Evolutionary conservation across 2,113 vertebrate species (phyloP), one percentile per base, ranked within the genome.

Genomic region (Struthidea cinerea): DNA sequence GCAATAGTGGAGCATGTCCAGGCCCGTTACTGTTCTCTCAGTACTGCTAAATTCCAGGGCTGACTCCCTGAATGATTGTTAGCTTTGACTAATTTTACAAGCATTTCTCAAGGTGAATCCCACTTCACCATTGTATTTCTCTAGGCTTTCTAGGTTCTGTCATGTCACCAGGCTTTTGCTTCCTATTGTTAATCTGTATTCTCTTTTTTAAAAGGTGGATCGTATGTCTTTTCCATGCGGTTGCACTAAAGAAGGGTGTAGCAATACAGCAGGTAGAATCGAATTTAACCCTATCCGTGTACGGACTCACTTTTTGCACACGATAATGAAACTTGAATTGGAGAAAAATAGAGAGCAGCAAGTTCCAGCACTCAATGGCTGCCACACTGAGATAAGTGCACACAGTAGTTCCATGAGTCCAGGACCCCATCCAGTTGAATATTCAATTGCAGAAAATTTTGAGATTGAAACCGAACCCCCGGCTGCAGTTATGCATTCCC

Each of bases 221-320:
- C 99, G 99, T 49, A 99, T 99, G 99, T 99, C 99, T 76, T 99
- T 99, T 96, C 99, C 99, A 1, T 99, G 99, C 20, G 99, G 99
- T 97, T 99, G 99, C 97, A 99, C 98, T 92, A 99, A 99, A 96
- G 99, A 99, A 97, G 99, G 99, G 94, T 99, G 99, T 97, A 99
- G 99, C 97, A 99, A 99, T 96, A 98, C 99, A 41, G 98, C 99
- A 27, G 99, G 99, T 83, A 98, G 99, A 97, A 99, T 99, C 80
- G 99, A 99, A 97, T 99, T 99, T 95, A 99, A 99, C 96, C 99
- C 99, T 65, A 99, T 99, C 96, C 98, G 99, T n/a, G 99, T 99
- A 87, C 99, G 99, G 97, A 99, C 99, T 97, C 99, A 99, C 97
- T 99, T 99, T 98, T 98, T 99, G 98, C 99, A 99, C 98, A 99